These are phyloP conservation scores for Anagrus nilaparvatae DNA, from an alignment of 1,140 invertebrate genomes.

Conservation along the genomic window DNA sequence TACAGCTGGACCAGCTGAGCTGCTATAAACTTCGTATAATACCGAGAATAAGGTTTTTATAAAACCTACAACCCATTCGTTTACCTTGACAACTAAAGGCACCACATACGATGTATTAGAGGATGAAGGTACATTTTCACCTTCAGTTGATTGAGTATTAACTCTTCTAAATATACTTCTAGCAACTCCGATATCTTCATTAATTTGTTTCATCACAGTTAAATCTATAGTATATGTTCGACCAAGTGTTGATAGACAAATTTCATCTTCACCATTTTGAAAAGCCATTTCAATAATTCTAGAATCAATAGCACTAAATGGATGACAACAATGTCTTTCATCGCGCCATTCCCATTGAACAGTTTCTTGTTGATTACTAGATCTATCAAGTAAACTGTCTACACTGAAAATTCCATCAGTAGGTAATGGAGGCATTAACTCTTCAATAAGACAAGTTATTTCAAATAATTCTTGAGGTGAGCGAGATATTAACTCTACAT, in stretches of 20 bases:
- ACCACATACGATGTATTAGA: conserved; percentile 38
- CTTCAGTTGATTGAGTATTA: conserved; percentile 37
- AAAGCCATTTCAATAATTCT: conserved; percentile 82
- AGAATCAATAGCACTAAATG: conserved; percentile 62
- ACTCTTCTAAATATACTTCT: conserved; percentile 74
- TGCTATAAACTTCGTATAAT: conserved; percentile 94
- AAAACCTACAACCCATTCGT: conserved; percentile 51
- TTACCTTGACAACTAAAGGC: conserved; percentile 38
- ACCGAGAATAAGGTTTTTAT: conserved; percentile 84
- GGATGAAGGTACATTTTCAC: conserved; percentile 37
- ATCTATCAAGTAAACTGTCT: conserved; percentile 71
- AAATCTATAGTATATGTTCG: conserved; percentile 93
- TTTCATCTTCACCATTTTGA: conserved; percentile 88
- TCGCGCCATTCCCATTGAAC: conserved; percentile 95
- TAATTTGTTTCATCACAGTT: conserved; percentile 95
- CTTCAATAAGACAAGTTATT: conserved; percentile 90
- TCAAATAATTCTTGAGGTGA: conserved; percentile 94
- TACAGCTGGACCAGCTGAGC: conserved; percentile 92
- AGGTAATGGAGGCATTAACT: conserved; percentile 89
- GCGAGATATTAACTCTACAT: conserved; percentile 78
- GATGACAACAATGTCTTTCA: conserved; percentile 64
- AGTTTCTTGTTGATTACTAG: conserved; percentile 61
- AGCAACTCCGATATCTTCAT: conserved; percentile 92
- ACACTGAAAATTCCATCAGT: conserved; percentile 90
- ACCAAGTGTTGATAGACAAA: conserved; percentile 81